A percentile compares a stretch with the other conserved stretches of the same genome.
These are phyloP conservation scores for Calameuta pallipes DNA, from an alignment of 2,888 invertebrate genomes.

Conservation along the genomic window DNA sequence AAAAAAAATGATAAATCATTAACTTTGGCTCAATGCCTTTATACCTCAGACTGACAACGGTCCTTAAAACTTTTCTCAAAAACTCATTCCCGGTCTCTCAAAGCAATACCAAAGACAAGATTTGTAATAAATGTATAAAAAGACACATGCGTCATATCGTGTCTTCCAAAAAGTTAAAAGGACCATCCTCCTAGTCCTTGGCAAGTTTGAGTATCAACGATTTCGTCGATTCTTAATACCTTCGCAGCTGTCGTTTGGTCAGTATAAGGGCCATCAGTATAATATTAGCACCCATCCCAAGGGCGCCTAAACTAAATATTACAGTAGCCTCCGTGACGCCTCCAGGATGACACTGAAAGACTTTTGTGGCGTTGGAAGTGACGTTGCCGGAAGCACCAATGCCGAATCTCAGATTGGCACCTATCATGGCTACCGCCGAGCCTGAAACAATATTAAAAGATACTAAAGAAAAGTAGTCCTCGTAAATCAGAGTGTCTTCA, in stretches of 20 bases:
- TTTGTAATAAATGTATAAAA: neutral
- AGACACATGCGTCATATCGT: neutral
- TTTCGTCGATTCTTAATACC: constrained; percentile 67
- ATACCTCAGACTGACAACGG: neutral
- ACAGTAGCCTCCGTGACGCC: constrained; percentile 84
- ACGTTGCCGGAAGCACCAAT: constrained; percentile 77
- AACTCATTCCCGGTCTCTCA: neutral
- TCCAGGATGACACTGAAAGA: constrained; percentile 83
- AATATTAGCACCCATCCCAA: constrained; percentile 85
- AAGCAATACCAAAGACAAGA: neutral
- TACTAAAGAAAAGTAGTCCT: neutral
- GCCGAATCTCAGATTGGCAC: constrained; percentile 79
- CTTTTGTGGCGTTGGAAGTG: constrained; percentile 76
- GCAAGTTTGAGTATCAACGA: neutral
- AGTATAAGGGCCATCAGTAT: constrained; percentile 85
- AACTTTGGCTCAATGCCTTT: neutral
- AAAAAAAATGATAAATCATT: neutral
- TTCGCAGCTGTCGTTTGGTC: constrained; percentile 81
- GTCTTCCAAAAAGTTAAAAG: neutral
- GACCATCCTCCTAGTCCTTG: neutral
- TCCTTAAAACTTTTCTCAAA: neutral
- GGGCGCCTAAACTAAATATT: constrained; percentile 79
- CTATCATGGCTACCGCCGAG: constrained; percentile 82
- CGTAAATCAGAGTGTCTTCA: neutral
- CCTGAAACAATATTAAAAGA: constrained; percentile 64